These are phyloP conservation scores for Belonocnema kinseyi DNA, from an alignment of 1,140 invertebrate species.

Conservation along the genomic window DNA sequence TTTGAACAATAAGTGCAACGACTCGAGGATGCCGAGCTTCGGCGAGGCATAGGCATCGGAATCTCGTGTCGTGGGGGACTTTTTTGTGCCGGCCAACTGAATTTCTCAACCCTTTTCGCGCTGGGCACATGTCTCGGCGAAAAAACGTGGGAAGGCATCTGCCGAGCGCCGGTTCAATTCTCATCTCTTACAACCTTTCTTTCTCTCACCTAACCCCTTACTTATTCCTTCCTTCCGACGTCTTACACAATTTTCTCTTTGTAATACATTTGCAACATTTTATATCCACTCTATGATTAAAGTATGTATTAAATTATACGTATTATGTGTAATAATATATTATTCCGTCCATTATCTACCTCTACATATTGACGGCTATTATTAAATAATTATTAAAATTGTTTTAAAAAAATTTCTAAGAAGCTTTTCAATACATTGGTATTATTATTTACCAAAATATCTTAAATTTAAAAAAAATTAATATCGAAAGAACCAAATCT, in stretches of 20 bases:
- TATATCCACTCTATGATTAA: too few species aligned
- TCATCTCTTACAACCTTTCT: constrained; percentile 44
- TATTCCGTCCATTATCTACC: too few species aligned
- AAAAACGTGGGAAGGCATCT: constrained; percentile 72
- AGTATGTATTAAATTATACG: too few species aligned
- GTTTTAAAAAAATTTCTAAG: too few species aligned
- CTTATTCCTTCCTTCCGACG: constrained; percentile 42
- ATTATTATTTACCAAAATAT: too few species aligned
- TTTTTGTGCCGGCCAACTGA: constrained; percentile 58
- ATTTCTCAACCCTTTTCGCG: constrained; percentile 70
- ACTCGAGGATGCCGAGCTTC: constrained; percentile 19
- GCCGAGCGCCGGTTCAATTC: constrained; percentile 56
- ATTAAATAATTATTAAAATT: too few species aligned
- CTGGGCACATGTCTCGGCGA: constrained; percentile 69
- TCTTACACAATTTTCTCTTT: constrained; percentile 37
- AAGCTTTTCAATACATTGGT: too few species aligned
- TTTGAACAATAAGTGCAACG: constrained; percentile 48
- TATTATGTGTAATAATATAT: too few species aligned
- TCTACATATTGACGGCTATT: too few species aligned
- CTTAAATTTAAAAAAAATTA: too few species aligned
- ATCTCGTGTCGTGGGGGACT: constrained; percentile 57
- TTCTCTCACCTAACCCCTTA: constrained; percentile 43
- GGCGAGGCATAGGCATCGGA: constrained; percentile 53
- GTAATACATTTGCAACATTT: constrained; percentile 40
- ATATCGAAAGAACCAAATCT: too few species aligned